A percentile compares a stretch with the other conserved stretches of the same genome.
These are phyloP conservation scores for Alligator mississippiensis DNA, from an alignment of 2,113 vertebrate genomes.

Conservation along the genomic window DNA sequence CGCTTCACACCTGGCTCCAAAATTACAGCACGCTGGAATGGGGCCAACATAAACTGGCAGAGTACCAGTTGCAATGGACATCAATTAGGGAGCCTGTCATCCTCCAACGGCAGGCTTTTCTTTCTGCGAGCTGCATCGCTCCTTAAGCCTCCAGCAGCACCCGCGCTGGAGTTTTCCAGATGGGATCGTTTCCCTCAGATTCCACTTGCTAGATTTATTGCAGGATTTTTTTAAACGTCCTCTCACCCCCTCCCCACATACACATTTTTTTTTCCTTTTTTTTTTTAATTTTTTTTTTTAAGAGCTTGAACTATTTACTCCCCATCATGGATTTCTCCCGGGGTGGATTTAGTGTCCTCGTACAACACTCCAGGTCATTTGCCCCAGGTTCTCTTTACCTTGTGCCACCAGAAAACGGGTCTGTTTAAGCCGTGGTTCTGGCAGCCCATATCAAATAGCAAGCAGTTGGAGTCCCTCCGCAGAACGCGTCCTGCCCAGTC, in stretches of 20 bases:
- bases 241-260: too few relatives aligned
- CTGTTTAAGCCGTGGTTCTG: constrained; percentile 15
- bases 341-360: constrained; percentile 62
- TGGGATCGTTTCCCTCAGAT: constrained; percentile 80
- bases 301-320: constrained; percentile 72
- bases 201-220: constrained; percentile 78
- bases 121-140: constrained; percentile 68
- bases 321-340: constrained; percentile 68
- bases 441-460: neutral
- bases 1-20: constrained; percentile 86
- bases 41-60: constrained; percentile 85
- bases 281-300: constrained; percentile 19
- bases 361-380: constrained; percentile 38
- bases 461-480: constrained; percentile 17
- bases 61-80: constrained; percentile 85
- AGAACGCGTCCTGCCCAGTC: neutral
- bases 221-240: constrained; percentile 28
- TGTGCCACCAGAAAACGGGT: constrained; percentile 15
- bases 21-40: constrained; percentile 82
- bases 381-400: neutral
- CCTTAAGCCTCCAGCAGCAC: constrained; percentile 76
- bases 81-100: constrained; percentile 85
- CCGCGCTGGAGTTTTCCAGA: constrained; percentile 79
- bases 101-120: constrained; percentile 77
- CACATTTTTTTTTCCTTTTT: neutral